Base-by-base conservation (phyloP, 2,797 vertebrate species). In the Sebastes cheni region DNA sequence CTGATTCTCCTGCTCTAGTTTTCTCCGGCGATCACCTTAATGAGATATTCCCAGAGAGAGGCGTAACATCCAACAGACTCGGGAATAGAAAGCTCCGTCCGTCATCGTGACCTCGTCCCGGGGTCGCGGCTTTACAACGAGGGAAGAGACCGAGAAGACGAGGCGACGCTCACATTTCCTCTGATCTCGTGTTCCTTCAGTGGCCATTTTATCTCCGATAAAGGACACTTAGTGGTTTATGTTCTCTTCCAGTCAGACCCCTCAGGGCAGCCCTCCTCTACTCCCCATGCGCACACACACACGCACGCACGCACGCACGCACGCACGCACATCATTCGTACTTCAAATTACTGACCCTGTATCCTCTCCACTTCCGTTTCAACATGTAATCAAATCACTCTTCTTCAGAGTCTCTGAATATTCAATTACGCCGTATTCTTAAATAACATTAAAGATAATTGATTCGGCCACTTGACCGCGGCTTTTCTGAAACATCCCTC, bases 181-280 rank as follows among this genome's bases (percentile, higher is more conserved):
- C 83, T 74, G 80, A 80, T 83, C 83, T 75, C 36, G 16, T 89
- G 83, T 86, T 84, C 72, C 72, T 85, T 72, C 42, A 75, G 85
- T 83, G 88, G 42, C 88, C 69, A 72, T 87, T 89, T 89, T 77
- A 86, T 91, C 86, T 88, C 65, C 11, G 18, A 87, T 88, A 86
- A 88, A 88, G 84, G 88, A 89, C 90, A 91, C 85, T 91, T 91
- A 90, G 86, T 89, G 89, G 79, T 84, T 88, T 86, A 87, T 91
- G 86, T 82, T 89, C 81, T 90, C 50, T 89, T 86, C 79, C 88
- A 82, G 83, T 82, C 65, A 77, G 68, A 85, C 84, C 90, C 81
- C 59, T 36, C 34, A 1, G 42, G 85, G 87, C 89, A 11, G 54
- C 58, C 42, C 59, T 67, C 77, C 81, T 78, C 70, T 2, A 8